These are phyloP conservation scores for Cryptoblepharus egeriae DNA, from an alignment of 2,797 vertebrate genomes.

Conservation along the genomic window DNA sequence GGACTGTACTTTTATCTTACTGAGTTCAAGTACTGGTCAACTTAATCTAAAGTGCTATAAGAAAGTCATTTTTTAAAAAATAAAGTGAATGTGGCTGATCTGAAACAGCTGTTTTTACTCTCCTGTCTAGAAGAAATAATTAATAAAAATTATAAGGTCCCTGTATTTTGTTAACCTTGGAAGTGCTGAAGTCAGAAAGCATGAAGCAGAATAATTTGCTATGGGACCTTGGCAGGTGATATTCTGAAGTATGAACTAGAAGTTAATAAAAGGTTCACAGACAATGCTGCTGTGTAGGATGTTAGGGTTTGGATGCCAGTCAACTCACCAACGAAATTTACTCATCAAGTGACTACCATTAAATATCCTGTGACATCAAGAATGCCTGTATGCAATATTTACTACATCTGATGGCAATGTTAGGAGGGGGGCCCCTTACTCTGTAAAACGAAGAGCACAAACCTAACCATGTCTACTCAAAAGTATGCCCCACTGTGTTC, in stretches of 20 bases:
- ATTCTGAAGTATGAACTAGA: conserved; percentile 5
- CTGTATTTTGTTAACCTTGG: conserved; percentile 75
- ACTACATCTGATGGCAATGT: neutral
- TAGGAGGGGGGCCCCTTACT: neutral
- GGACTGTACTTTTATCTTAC: conserved; percentile 79
- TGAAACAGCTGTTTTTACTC: conserved; percentile 81
- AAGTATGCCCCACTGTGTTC: too few species aligned
- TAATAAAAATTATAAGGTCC: conserved; percentile 78
- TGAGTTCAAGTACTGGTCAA: conserved; percentile 85
- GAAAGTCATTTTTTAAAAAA: conserved; percentile 64
- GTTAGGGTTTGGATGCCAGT: too few species aligned
- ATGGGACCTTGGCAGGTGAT: conserved; percentile 31
- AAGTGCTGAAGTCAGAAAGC: conserved; percentile 65
- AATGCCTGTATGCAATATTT: neutral
- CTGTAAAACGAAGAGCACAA: too few species aligned
- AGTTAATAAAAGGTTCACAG: neutral
- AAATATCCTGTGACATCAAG: neutral
- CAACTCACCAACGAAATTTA: neutral
- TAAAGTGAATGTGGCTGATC: conserved; percentile 79
- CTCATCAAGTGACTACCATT: neutral
- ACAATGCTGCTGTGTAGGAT: neutral
- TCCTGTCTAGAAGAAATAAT: conserved; percentile 72
- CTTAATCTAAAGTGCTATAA: conserved; percentile 80
- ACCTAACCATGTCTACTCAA: too few species aligned
- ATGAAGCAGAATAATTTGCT: conserved; percentile 61